phyloP scores from a whole-genome alignment of 2,113 vertebrate genomes.

The Chamaetylas fuelleborni region DNA sequence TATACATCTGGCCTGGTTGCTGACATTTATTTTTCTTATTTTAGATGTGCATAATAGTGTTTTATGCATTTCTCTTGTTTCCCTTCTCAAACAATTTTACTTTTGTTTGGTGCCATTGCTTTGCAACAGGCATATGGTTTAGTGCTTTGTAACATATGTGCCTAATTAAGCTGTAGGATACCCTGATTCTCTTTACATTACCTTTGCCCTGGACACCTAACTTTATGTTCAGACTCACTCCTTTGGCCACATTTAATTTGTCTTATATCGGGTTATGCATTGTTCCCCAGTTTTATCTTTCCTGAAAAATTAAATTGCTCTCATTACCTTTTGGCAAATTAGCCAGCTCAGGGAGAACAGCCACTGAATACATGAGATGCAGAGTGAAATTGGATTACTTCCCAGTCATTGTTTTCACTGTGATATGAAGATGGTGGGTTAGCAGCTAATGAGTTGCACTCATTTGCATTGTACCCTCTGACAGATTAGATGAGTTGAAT shows the following conservation, averaged over 20 bases:
- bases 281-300: neutral
- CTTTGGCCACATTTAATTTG: neutral
- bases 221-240: neutral
- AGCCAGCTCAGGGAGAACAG: neutral
- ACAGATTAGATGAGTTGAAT: neutral
- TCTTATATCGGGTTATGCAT: neutral
- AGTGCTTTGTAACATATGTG: neutral
- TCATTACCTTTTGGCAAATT: neutral
- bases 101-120: neutral
- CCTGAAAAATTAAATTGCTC: neutral
- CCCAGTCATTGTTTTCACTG: neutral
- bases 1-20: neutral
- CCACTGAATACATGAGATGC: neutral
- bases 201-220: neutral
- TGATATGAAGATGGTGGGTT: neutral
- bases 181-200: neutral
- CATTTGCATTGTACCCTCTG: neutral
- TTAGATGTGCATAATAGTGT: neutral
- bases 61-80: neutral
- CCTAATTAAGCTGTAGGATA: neutral
- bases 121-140: neutral
- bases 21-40: neutral
- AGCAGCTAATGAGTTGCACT: neutral
- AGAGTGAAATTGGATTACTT: neutral
- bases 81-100: neutral